Conservation (phyloP, 2,888 invertebrate species). For the Cryptocephalus moraei region DNA sequence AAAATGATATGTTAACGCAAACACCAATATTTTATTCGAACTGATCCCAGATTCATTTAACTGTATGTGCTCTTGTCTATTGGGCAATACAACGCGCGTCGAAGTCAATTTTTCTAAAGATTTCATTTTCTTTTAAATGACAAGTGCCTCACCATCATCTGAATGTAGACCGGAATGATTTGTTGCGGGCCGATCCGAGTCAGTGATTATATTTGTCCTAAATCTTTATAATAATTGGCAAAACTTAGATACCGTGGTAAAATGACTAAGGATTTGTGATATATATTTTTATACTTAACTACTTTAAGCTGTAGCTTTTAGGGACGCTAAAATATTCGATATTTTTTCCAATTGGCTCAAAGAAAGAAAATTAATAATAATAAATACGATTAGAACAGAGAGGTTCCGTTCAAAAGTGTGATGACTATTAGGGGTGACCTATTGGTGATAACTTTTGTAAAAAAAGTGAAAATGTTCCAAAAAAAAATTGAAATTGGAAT, state of each 20-base stretch:
- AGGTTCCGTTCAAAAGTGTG: conserved; percentile 19
- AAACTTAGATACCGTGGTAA: conserved; percentile 12
- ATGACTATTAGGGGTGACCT: conserved; percentile 10
- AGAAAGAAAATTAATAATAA: conserved; percentile 2
- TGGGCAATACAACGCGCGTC: too few relatives aligned
- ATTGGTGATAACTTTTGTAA: conserved; percentile 27
- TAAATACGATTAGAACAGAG: conserved; percentile 6
- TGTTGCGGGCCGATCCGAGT: conserved; percentile 2
- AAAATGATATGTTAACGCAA: too few relatives aligned
- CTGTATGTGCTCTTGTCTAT: too few relatives aligned
- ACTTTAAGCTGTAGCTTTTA: conserved; percentile 5
- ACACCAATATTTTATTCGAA: too few relatives aligned
- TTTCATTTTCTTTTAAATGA: too few relatives aligned
- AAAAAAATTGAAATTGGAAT: conserved; percentile 11
- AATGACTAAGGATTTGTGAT: conserved; percentile 27
- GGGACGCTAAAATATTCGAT: conserved; percentile 3
- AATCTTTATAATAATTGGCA: conserved; percentile 14
- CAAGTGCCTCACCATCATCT: too few relatives aligned
- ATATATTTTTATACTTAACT: conserved; percentile 28
- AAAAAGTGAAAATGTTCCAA: conserved; percentile 18
- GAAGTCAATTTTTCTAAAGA: too few relatives aligned
- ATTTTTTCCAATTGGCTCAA: conserved; percentile 24
- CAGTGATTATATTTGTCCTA: conserved; percentile 4
- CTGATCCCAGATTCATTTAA: too few relatives aligned
- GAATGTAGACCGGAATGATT: not conserved